A percentile compares a stretch with the other conserved stretches of the same genome.
phyloP scores from a whole-genome alignment of 1,140 invertebrate species.

The Drosophila arawakana region DNA sequence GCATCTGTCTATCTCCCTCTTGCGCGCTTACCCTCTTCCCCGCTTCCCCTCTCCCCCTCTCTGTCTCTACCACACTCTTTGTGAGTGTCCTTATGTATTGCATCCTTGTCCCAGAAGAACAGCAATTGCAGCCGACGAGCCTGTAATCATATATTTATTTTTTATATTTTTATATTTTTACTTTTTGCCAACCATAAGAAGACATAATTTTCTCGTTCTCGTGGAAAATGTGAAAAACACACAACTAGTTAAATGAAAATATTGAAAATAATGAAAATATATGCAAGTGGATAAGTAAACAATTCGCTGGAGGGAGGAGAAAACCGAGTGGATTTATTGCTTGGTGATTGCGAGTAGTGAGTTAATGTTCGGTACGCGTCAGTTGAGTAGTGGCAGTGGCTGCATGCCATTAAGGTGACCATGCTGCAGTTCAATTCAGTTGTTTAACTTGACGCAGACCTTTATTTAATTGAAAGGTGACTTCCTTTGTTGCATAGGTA shows the following conservation, averaged over 20 bases:
- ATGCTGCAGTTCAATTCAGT: too few relatives aligned
- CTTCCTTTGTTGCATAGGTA: too few relatives aligned
- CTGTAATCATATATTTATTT: constrained; percentile 29
- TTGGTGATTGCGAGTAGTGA: constrained; percentile 8
- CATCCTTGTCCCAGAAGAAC: constrained; percentile 42
- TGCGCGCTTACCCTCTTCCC: neutral
- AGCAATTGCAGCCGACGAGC: constrained; percentile 17
- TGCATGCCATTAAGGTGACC: neutral
- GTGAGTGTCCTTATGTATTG: constrained; percentile 1
- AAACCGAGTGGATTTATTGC: constrained; percentile 13
- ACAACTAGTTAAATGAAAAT: constrained; percentile 61
- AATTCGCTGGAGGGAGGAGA: neutral
- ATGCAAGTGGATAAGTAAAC: constrained; percentile 4
- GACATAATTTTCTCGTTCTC: constrained; percentile 39
- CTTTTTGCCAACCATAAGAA: constrained; percentile 28
- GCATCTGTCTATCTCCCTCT: neutral
- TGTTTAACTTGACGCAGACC: too few relatives aligned
- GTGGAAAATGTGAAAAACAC: constrained; percentile 20
- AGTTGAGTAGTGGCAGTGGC: neutral
- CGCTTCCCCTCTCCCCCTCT: neutral
- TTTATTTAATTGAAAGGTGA: too few relatives aligned
- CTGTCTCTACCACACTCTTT: neutral
- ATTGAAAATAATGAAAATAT: constrained; percentile 56
- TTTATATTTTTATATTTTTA: neutral
- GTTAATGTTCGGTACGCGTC: constrained; percentile 13